These are phyloP conservation scores for Gymnogyps californianus DNA, from an alignment of 2,113 vertebrate genomes.

Conservation along the genomic window DNA sequence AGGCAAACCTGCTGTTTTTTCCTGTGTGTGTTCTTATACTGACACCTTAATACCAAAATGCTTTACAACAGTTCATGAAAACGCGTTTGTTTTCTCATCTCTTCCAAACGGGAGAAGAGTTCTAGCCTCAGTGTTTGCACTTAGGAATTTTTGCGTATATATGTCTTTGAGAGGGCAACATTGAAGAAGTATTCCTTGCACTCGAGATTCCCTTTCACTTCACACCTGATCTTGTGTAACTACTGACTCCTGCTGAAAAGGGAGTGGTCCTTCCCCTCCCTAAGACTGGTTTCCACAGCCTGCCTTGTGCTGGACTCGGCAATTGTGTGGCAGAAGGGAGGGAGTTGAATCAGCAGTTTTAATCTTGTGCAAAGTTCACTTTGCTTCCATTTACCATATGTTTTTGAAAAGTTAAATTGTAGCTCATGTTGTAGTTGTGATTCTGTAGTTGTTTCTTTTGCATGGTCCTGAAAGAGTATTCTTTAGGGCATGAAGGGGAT, in stretches of 20 bases:
- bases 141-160: rapidly evolving
- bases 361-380: not conserved
- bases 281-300: rapidly evolving
- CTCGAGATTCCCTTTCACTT: not conserved
- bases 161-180: rapidly evolving
- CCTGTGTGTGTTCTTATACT: not conserved
- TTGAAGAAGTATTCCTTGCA: not conserved
- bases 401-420: not conserved
- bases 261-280: not conserved
- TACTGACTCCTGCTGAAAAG: not conserved
- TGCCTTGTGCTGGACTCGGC: not conserved
- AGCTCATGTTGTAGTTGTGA: not conserved
- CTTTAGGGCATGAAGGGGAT: rapidly evolving
- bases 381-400: rapidly evolving
- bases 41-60: not conserved
- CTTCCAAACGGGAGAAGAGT: not conserved
- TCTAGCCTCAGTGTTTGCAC: not conserved
- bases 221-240: not conserved
- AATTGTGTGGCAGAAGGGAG: not conserved
- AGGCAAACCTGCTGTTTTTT: not conserved
- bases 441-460: not conserved
- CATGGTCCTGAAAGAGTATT: rapidly evolving
- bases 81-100: not conserved
- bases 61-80: rapidly evolving
- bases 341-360: not conserved